Conservation (phyloP, 2,113 vertebrate genomes). For the Centropristis striata region DNA sequence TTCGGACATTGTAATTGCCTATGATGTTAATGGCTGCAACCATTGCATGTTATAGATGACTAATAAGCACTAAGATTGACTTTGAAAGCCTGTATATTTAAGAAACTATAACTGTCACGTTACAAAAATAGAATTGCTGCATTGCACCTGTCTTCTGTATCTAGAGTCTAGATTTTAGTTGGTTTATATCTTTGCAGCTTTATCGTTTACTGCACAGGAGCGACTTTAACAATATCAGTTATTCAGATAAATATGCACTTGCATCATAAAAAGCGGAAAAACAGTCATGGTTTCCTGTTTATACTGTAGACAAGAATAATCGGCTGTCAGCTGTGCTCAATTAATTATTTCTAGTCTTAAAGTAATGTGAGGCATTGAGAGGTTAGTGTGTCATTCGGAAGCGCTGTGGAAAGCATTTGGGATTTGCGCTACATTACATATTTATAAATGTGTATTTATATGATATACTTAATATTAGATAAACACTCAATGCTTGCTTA, state of each 20-base stretch:
- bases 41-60: constrained; percentile 18
- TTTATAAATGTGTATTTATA: background rate
- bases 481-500: background rate
- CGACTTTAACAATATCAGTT: background rate
- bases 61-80: constrained; percentile 26
- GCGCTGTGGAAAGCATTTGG: background rate
- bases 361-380: background rate
- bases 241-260: background rate
- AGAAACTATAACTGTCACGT: background rate
- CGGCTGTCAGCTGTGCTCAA: background rate
- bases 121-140: background rate
- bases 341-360: background rate
- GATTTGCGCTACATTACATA: constrained; percentile 10
- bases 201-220: background rate
- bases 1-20: constrained; percentile 34
- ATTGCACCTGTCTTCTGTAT: background rate
- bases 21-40: constrained; percentile 50
- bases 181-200: background rate
- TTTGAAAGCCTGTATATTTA: background rate
- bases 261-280: background rate
- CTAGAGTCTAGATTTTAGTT: background rate
- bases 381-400: constrained; percentile 19
- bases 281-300: background rate
- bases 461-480: background rate
- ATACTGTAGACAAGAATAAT: background rate